phyloP scores from a whole-genome alignment of 92 coral and sea anemone species.

The Actinostola sp. region DNA sequence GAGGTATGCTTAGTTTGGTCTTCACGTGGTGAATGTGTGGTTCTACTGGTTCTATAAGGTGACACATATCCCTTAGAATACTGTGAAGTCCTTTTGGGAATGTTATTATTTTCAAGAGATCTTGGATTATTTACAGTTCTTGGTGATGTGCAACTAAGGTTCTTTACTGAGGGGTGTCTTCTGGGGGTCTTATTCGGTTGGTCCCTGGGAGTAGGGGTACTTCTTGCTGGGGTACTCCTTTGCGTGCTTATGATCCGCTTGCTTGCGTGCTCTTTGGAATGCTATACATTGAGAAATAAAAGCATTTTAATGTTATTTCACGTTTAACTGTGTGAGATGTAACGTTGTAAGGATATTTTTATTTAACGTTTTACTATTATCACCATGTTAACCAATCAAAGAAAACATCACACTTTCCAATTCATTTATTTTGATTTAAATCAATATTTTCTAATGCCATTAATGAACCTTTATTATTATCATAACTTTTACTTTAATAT shows the following conservation, averaged over 20 bases:
- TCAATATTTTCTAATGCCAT: background rate
- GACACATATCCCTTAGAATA: background rate
- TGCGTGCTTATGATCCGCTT: constrained; percentile 45
- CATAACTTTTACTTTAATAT: background rate
- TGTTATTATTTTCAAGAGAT: constrained; percentile 17
- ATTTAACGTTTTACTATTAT: too few species aligned
- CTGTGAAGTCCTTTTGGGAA: background rate
- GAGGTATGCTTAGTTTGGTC: background rate
- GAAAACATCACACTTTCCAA: background rate
- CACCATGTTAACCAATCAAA: background rate
- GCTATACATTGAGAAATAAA: constrained; percentile 39
- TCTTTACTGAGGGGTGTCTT: constrained; percentile 27
- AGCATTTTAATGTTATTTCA: background rate
- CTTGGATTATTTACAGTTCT: constrained; percentile 11
- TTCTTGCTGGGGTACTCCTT: constrained; percentile 44
- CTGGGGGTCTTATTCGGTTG: constrained; percentile 30
- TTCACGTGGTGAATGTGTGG: constrained; percentile 16
- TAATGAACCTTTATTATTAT: too few species aligned
- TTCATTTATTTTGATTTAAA: background rate
- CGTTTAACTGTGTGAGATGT: too few species aligned
- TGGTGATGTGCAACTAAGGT: constrained; percentile 18
- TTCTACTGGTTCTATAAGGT: background rate
- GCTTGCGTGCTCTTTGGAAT: constrained; percentile 46
- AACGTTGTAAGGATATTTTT: too few species aligned
- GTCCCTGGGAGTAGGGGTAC: constrained; percentile 49